These are phyloP conservation scores for Synodontis membranacea DNA, from an alignment of 2,113 vertebrate species.

Conservation along the genomic window DNA sequence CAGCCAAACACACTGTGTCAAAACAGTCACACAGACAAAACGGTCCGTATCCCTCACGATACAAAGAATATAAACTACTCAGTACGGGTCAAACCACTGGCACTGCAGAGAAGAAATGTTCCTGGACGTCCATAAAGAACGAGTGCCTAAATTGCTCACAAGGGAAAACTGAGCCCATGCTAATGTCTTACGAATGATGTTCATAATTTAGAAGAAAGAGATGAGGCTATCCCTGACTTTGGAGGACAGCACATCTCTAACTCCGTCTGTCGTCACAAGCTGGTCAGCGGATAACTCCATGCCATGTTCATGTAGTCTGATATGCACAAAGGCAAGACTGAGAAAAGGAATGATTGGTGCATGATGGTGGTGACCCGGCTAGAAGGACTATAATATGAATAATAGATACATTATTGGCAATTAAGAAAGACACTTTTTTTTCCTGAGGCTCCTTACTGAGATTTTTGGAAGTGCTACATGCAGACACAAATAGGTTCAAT, in stretches of 20 bases:
- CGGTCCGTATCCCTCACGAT: background rate
- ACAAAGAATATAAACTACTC: background rate
- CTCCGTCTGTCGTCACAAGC: background rate
- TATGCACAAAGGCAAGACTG: background rate
- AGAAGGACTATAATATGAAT: constrained; percentile 3
- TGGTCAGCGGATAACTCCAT: background rate
- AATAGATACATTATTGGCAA: background rate
- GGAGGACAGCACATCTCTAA: background rate
- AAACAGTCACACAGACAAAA: constrained; percentile 5
- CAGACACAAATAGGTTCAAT: background rate
- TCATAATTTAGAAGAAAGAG: background rate
- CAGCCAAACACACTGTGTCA: background rate
- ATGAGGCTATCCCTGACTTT: background rate
- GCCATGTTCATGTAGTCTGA: background rate
- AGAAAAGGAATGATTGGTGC: constrained; percentile 16
- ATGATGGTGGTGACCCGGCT: background rate
- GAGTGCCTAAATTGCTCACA: too few relatives aligned
- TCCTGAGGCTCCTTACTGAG: background rate
- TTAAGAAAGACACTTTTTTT: background rate
- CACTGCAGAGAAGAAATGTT: background rate
- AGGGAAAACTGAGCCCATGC: background rate
- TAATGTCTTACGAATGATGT: background rate
- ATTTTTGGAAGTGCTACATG: background rate
- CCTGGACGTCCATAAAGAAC: background rate
- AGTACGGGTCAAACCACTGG: background rate